Conservation (phyloP, 2,888 invertebrate genomes). For the Aethes cnicana region DNA sequence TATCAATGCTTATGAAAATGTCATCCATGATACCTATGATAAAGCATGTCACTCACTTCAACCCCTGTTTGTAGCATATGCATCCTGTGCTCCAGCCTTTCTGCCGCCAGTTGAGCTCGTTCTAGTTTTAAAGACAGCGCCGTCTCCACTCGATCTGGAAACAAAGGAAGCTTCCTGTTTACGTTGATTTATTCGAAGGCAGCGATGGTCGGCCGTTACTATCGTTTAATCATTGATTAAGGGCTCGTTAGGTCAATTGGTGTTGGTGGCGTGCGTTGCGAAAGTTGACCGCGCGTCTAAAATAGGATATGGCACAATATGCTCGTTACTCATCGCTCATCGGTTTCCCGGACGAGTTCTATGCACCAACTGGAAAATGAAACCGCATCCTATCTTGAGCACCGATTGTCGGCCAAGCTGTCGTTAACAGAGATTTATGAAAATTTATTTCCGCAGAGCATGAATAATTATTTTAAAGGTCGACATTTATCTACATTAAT, state of each 20-base stretch:
- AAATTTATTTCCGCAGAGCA: too few relatives aligned
- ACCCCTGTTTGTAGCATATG: conserved; percentile 74
- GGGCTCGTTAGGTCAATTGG: conserved; percentile 68
- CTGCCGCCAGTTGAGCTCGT: conserved; percentile 75
- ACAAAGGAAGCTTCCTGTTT: conserved; percentile 47
- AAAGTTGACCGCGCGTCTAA: conserved; percentile 63
- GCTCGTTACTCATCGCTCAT: conserved; percentile 52
- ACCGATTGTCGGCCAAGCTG: too few relatives aligned
- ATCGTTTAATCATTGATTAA: conserved; percentile 65
- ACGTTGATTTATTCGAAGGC: conserved; percentile 51
- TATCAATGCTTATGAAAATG: too few relatives aligned
- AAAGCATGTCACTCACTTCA: conserved; percentile 50
- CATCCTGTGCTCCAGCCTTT: conserved; percentile 70
- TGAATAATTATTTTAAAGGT: too few relatives aligned
- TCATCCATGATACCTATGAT: too few relatives aligned
- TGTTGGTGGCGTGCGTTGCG: conserved; percentile 56
- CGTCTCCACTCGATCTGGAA: conserved; percentile 73
- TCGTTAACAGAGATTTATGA: too few relatives aligned
- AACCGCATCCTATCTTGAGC: not conserved
- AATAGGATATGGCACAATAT: conserved; percentile 76
- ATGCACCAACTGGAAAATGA: conserved; percentile 8
- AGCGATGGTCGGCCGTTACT: conserved; percentile 37
- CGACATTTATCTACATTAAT: too few relatives aligned
- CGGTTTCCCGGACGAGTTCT: conserved; percentile 43
- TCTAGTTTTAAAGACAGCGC: conserved; percentile 72